phyloP scores from a whole-genome alignment of 2,797 vertebrate genomes.

The Rachycentron canadum region DNA sequence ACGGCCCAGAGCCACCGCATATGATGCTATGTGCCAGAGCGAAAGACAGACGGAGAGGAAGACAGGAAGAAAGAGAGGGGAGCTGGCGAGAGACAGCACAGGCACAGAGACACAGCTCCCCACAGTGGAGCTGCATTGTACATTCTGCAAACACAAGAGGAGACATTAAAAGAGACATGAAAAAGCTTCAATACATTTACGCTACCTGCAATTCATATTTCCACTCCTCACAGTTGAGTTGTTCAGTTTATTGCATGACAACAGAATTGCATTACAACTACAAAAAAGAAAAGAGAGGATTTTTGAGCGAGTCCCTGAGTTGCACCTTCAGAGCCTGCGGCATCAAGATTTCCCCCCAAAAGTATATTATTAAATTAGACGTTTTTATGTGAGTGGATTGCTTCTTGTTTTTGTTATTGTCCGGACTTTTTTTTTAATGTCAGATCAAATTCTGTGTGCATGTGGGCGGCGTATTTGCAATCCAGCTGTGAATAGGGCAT shows the following conservation, averaged over 20 bases:
- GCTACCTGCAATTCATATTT: constrained; percentile 16
- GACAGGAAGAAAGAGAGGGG: constrained; percentile 20
- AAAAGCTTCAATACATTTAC: constrained; percentile 39
- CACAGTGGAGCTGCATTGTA: constrained; percentile 81
- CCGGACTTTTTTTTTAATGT: constrained; percentile 20
- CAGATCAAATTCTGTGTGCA: constrained; percentile 1
- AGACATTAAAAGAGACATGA: constrained; percentile 7
- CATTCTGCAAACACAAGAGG: constrained; percentile 20
- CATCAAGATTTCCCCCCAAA: background rate
- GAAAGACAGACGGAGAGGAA: constrained; percentile 29
- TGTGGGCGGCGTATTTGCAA: constrained; percentile 23
- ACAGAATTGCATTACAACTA: constrained; percentile 9
- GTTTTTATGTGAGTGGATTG: background rate
- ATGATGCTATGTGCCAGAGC: constrained; percentile 61
- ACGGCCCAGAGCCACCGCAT: constrained; percentile 69
- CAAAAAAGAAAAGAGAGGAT: constrained; percentile 14
- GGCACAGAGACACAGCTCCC: constrained; percentile 83
- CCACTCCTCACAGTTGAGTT: constrained; percentile 8
- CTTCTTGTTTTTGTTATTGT: constrained; percentile 28
- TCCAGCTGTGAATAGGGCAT: constrained; percentile 30
- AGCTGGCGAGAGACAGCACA: constrained; percentile 50
- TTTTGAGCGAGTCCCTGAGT: constrained; percentile 1
- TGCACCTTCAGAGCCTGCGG: constrained; percentile 1
- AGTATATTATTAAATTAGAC: constrained; percentile 19
- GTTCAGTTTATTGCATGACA: constrained; percentile 21